Base-by-base conservation (phyloP, 2,888 invertebrate genomes). In the Physocephala rufipes region DNA sequence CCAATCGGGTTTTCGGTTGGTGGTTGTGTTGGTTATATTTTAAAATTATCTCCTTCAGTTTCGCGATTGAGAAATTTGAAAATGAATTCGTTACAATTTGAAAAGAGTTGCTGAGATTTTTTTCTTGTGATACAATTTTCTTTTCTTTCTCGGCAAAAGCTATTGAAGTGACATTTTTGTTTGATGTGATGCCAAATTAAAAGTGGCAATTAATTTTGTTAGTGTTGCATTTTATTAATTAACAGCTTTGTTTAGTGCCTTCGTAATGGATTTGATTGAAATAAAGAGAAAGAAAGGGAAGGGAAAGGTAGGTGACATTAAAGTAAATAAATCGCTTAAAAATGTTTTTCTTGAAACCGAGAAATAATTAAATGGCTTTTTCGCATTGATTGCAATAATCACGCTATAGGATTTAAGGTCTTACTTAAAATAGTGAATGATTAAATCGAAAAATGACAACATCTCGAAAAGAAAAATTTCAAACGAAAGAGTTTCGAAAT, bases 121-220 rank as follows among this genome's bases (percentile, higher is more conserved):
- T 63, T 28, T 16, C 30, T 2, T 2, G 2, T 19, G 2, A 45
- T 9, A 43, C 1, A 15, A 15, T 58, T 24, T 7, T 21, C 61
- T 26, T 67, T 47, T 49, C 7, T 66, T 5, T 58, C 58, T 30
- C n/a, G 19, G n/a, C 7, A 15, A n/a, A n/a, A n/a, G 53, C 24
- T n/a, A 26, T 43, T 45, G 51, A 71, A 66, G 76, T 82, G 82
- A 81, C 82, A 83, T 81, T 81, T 82, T 79, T 80, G 82, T 82
- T 83, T 82, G 82, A 82, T 78, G 80, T 79, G 74, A 78, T 82
- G 83, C 82, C 82, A 82, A 82, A 78, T 77, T 77, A 76, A 79
- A 79, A 81, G 78, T 80, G 79, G 81, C 81, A 82, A 82, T 83
- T 83, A 82, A 82, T 83, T 82, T 81, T 68, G 68, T 68, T 62